Conservation (phyloP, 2,797 vertebrate genomes). For the Neosilurus hyrtlii region DNA sequence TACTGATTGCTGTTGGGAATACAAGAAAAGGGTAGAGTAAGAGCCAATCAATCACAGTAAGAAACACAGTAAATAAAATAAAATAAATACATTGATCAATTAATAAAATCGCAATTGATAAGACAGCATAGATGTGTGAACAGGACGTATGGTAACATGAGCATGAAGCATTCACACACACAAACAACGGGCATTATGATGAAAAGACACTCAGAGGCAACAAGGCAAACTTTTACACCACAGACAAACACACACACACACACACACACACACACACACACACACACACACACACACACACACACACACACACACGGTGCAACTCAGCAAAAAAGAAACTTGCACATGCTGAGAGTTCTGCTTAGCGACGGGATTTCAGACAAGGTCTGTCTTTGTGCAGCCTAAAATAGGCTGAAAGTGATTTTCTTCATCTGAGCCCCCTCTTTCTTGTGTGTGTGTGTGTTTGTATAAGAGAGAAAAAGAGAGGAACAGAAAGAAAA, state of each 20-base stretch:
- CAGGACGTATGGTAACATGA: constrained; percentile 7
- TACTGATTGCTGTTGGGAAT: too few species aligned
- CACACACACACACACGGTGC: not conserved
- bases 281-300: not conserved
- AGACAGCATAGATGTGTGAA: not conserved
- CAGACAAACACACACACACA: not conserved
- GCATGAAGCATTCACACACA: constrained; percentile 1
- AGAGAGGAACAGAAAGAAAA: not conserved
- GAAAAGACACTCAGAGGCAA: not conserved
- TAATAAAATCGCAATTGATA: too few species aligned
- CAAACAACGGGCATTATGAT: not conserved
- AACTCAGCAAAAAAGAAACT: not conserved
- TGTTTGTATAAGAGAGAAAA: not conserved
- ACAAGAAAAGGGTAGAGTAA: too few species aligned
- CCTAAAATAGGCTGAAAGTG: not conserved
- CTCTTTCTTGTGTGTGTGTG: not conserved
- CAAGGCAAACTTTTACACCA: not conserved
- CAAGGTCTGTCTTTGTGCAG: constrained; percentile 2
- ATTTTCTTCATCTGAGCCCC: constrained; percentile 11
- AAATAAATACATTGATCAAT: too few species aligned
- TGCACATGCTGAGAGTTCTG: not conserved
- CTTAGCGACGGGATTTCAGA: not conserved
- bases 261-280: not conserved
- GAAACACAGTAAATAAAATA: too few species aligned
- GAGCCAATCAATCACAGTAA: too few species aligned